phyloP scores from a whole-genome alignment of 1,140 invertebrate genomes.

The Drosophila murphyi region DNA sequence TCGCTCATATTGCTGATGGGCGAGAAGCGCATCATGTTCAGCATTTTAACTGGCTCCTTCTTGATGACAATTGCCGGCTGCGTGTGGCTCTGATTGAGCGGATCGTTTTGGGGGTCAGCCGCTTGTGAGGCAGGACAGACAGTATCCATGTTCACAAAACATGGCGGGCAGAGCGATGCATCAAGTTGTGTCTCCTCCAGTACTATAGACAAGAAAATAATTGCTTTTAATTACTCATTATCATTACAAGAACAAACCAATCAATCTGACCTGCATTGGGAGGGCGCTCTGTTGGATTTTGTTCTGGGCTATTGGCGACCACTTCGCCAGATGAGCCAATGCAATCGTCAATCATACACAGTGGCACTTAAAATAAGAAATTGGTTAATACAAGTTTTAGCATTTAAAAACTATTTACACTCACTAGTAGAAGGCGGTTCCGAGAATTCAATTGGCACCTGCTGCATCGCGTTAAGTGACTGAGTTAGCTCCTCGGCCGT shows the following conservation, averaged over 20 bases:
- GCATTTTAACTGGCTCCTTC: constrained; percentile 25
- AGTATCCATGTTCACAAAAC: constrained; percentile 31
- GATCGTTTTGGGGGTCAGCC: constrained; percentile 12
- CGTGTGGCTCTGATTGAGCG: constrained; percentile 10
- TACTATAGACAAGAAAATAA: neutral
- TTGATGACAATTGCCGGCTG: constrained; percentile 2
- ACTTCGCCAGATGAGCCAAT: too few species aligned
- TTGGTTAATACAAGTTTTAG: neutral
- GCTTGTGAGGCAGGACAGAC: constrained; percentile 13
- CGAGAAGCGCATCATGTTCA: constrained; percentile 23
- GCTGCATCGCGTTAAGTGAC: neutral
- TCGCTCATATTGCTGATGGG: neutral
- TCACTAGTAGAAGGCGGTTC: neutral
- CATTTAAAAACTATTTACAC: neutral
- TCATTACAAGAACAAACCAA: neutral
- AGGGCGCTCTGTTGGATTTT: neutral
- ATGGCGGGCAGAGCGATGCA: neutral
- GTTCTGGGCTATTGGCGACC: neutral
- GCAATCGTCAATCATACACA: neutral
- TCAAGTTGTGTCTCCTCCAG: constrained; percentile 10
- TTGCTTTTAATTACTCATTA: too few species aligned
- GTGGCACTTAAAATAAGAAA: constrained; percentile 1
- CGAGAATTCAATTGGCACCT: neutral
- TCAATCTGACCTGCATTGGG: neutral
- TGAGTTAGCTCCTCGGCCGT: constrained; percentile 3